Percentiles rank a stretch among this genome's conserved stretches.
Conservation (phyloP, 2,888 invertebrate species). For the Acleris literana region DNA sequence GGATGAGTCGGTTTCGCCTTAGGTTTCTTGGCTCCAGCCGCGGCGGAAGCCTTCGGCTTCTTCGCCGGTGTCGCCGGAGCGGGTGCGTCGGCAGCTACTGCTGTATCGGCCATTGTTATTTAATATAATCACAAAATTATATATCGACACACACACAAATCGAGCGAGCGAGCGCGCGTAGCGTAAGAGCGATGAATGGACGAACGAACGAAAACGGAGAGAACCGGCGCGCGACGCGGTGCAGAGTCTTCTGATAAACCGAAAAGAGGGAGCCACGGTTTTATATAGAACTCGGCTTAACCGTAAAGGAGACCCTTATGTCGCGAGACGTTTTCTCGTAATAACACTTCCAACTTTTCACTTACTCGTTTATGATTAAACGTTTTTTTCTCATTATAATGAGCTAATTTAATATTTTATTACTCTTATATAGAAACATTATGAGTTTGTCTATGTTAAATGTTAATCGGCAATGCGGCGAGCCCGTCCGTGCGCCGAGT, state of each 20-base stretch:
- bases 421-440: background rate
- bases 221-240: slow-evolving; percentile 8
- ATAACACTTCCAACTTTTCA: slow-evolving; percentile 32
- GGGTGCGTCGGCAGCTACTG: slow-evolving; percentile 38
- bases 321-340: slow-evolving; percentile 28
- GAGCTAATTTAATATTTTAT: background rate
- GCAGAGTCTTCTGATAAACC: background rate
- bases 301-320: slow-evolving; percentile 19
- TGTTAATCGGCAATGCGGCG: background rate
- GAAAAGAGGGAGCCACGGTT: slow-evolving; percentile 14
- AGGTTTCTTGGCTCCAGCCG: slow-evolving; percentile 49
- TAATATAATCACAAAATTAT: slow-evolving; percentile 2
- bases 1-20: slow-evolving; percentile 59
- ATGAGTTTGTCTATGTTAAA: slow-evolving; percentile 31
- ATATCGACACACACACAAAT: slow-evolving; percentile 12
- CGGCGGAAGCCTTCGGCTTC: slow-evolving; percentile 49
- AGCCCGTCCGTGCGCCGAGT: background rate
- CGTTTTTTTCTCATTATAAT: slow-evolving; percentile 8
- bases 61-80: slow-evolving; percentile 55
- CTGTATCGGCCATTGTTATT: slow-evolving; percentile 32
- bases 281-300: slow-evolving; percentile 16
- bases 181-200: background rate
- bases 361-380: slow-evolving; percentile 30
- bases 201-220: background rate
- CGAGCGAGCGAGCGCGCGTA: background rate